Base-by-base conservation (phyloP, 2,888 invertebrate species). In the Phalangium opilio region DNA sequence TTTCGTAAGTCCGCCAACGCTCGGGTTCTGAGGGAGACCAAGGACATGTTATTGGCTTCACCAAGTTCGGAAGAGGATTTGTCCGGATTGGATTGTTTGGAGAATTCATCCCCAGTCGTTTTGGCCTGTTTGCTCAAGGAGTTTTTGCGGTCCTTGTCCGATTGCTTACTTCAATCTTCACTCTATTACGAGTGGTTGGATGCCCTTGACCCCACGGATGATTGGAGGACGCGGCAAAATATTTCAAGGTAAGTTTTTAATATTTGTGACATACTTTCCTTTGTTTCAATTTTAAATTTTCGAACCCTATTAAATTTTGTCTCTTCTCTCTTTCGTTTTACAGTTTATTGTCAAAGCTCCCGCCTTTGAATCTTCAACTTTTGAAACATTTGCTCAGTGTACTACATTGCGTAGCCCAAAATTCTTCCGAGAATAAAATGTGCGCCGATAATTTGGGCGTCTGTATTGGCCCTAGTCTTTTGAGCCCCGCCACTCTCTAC, bases 1-100 rank as follows among this genome's bases (percentile, higher is more conserved):
- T 85, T 89, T 64, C 72, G 89, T 39, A 78, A 85, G 59, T 83
- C 84, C 41, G 85, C 87, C 12, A 89, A 86, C 56, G 82, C 83
- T 3, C 75, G 81, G 39, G 58, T 63, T 17, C 62, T 64, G 50
- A 59, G 81, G 48, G 77, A 85, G 60, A 69, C 87, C 12, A 72
- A 81, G 55, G 80, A 82, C 64, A 82, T 17, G 18, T 18, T 38
- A 18, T 15, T 17, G 18, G 38, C 38, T 18, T 27, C 8, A 8
- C 27, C 27, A 27, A 27, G 8, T 27, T 27, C 27, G 5, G 27
- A 27, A 7, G 27, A 8, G 8, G 27, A 27, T 7, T 27, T 27
- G 27, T 27, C 61, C 59, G 15, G 62, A 68, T 35, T 62, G 66
- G 27, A 4, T 20, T 62, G 66, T 45, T 66, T 84, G 55, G 77